Base-by-base conservation (phyloP, 2,113 vertebrate genomes). In the Crotophaga sulcirostris region DNA sequence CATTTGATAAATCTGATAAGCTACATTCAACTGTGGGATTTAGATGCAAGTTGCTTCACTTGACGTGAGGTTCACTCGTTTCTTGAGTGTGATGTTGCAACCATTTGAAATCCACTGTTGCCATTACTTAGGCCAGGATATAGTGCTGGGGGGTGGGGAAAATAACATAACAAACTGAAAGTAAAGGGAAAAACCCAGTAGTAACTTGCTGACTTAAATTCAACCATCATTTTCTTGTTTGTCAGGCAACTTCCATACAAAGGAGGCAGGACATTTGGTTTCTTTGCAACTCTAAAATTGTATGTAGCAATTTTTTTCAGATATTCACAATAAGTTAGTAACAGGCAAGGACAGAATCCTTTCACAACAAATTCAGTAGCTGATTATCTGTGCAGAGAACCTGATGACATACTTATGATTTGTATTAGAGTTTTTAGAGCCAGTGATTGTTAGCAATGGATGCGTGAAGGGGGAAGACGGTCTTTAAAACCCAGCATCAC, bases 81-180 rank as follows among this genome's bases (percentile, higher is more conserved):
- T 64, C 51, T 49, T 20, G 28, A 31, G 38, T 44, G 64, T 44
- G 82, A 40, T 64, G 76, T 38, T 47, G 85, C 58, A 81, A 72
- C 44, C 87, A n/a, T 64, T 66, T 75, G n/a, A 93, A 60, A 66
- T 78, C n/a, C 89, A 87, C 66, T 76, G 55, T 1, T 55, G 16
- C 79, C 14, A 0, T 26, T 51, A 40, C 59, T 33, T 68, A 28
- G 59, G 55, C 66, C 19, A 7, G 3, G 45, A 40, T 29, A 63
- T 19, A 66, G 34, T 24, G 56, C 51, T 77, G 83, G 26, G 38
- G 70, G 70, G 82, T 58, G 62, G 75, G 85, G 91, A 55, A 90
- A 93, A 94, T 54, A 83, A 67, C 63, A 33, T 1, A 54, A 16
- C 60, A 94, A 91, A 95, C 69, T 92, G 94, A 87, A 95, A 97